Evolutionary conservation across 1,140 invertebrate genomes (phyloP), one percentile per base, ranked within the genome.

Genomic region (Plodia interpunctella): DNA sequence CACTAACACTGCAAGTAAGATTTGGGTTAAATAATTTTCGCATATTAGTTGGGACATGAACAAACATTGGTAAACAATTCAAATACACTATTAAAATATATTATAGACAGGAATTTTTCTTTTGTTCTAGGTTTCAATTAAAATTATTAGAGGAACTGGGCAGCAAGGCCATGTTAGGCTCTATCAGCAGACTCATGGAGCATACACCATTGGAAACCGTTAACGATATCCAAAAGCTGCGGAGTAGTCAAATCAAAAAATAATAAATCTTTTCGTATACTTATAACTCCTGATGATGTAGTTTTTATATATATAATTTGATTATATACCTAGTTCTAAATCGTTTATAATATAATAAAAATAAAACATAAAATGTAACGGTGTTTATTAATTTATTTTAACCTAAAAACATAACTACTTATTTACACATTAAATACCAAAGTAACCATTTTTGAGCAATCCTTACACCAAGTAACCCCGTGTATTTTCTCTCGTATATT

Each of bases 171-270:
- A 8, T 0, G 15, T 15, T n/a, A 65, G 9, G 17, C 53, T 35
- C 67, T 67, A 5, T 59, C 70, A 52, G 60, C 51, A 0, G 57
- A 57, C 25, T 17, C 52, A 25, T 25, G 21, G 6, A 66, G 38
- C 60, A 82, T 6, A 63, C 55, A 3, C 68, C 78, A 61, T 73
- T 55, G 15, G 56, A 62, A 18, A 75, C 64, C 3, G 49, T 72
- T 19, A 62, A 80, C 11, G 82, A 85, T 55, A 78, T 85, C 0
- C 72, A 66, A 57, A 72, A 61, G 62, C 63, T 81, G 21, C 63
- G 74, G 18, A 85, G 82, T 55, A 78, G 74, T 50, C 21, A 9
- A 9, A 35, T 9, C 4, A 35, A 9, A 5, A 35, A 3, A 25
- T 25, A 25, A 25, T 2, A 25, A 25, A 25, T n/a, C 21, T 3